These are phyloP conservation scores for Tringa solitaria DNA, from an alignment of 2,113 vertebrate species.

Conservation along the genomic window DNA sequence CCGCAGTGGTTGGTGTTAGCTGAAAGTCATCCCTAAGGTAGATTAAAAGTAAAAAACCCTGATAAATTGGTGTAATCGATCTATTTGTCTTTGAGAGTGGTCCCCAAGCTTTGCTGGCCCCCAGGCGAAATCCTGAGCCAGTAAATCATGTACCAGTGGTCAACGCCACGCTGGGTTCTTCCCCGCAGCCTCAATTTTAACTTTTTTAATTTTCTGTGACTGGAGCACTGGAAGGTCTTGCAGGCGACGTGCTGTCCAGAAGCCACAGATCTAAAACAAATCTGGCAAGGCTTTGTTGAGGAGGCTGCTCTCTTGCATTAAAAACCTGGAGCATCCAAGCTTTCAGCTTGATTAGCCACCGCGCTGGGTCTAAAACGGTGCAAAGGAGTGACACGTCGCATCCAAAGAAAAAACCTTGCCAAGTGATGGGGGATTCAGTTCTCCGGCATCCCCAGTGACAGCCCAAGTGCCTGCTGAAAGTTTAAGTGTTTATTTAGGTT, in stretches of 20 bases:
- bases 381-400: not conserved
- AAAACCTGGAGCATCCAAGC: not conserved
- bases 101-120: not conserved
- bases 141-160: not conserved
- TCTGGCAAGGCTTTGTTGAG: not conserved
- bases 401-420: not conserved
- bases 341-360: not conserved
- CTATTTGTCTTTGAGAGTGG: not conserved
- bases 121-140: not conserved
- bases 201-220: not conserved
- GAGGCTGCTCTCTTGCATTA: not conserved
- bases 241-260: not conserved
- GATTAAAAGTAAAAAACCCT: not conserved
- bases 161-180: not conserved
- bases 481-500: not conserved
- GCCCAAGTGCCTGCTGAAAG: not conserved
- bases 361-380: not conserved
- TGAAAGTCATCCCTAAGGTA: not conserved
- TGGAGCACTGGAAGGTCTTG: not conserved
- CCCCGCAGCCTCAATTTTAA: not conserved
- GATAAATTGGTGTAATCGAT: not conserved
- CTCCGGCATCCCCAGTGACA: not conserved
- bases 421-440: not conserved
- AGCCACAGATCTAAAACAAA: not conserved
- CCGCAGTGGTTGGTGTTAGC: not conserved